These are phyloP conservation scores for Megaceryle torquata DNA, from an alignment of 2,113 vertebrate species.

Conservation along the genomic window DNA sequence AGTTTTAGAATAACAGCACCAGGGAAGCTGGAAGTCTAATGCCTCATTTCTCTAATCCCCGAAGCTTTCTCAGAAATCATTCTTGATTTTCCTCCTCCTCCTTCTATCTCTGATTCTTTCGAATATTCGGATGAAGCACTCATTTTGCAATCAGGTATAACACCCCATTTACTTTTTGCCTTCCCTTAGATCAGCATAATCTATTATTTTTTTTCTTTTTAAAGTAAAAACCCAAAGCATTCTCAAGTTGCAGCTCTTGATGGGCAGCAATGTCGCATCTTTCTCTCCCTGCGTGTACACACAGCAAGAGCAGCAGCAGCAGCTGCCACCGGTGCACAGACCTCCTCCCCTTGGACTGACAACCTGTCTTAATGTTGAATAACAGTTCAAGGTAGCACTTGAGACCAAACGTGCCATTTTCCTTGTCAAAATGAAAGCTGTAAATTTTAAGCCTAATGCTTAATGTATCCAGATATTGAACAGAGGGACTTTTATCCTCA, in stretches of 20 bases:
- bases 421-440: slow-evolving; percentile 80
- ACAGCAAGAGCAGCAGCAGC: slow-evolving; percentile 25
- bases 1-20: not conserved
- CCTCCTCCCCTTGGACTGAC: slow-evolving; percentile 65
- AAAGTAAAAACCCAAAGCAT: not conserved
- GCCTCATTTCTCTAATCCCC: slow-evolving; percentile 12
- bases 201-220: not conserved
- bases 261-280: not conserved
- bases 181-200: not conserved
- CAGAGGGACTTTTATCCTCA: slow-evolving; percentile 77
- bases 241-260: not conserved
- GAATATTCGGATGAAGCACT: not conserved
- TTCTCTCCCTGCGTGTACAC: not conserved
- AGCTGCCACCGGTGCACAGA: slow-evolving; percentile 41
- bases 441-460: slow-evolving; percentile 79
- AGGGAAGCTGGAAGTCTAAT: slow-evolving; percentile 20
- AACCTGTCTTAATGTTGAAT: slow-evolving; percentile 72
- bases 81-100: not conserved
- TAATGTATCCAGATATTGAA: slow-evolving; percentile 81
- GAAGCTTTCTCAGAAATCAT: not conserved
- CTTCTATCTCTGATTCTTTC: not conserved
- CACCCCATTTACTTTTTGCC: not conserved
- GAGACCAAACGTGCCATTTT: slow-evolving; percentile 77
- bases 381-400: slow-evolving; percentile 75
- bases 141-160: not conserved